A percentile compares a stretch with the other conserved stretches of the same genome.
Conservation (phyloP, 2,888 invertebrate genomes). For the Lydus trimaculatus region DNA sequence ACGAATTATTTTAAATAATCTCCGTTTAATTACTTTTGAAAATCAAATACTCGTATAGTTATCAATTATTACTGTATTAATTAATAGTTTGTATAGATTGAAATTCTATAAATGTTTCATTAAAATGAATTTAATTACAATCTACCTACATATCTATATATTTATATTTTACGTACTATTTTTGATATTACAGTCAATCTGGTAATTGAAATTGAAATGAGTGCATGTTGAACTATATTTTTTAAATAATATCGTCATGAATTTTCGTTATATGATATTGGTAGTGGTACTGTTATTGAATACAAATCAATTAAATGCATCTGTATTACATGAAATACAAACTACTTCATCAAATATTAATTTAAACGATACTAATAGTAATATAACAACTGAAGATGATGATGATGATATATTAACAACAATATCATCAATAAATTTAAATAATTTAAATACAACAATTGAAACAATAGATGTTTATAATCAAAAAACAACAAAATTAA, state of each 20-base stretch:
- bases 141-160: too few species aligned
- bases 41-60: too few species aligned
- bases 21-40: neutral
- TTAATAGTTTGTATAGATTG: too few species aligned
- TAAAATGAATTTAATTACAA: neutral
- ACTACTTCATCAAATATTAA: neutral
- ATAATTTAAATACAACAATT: constrained; percentile 12
- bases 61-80: too few species aligned
- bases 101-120: too few species aligned
- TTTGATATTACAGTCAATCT: neutral
- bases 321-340: neutral
- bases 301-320: neutral
- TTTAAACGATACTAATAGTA: constrained; percentile 1
- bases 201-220: constrained; percentile 3
- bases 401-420: constrained; percentile 19
- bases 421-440: constrained; percentile 16
- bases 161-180: neutral
- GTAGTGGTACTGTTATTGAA: neutral
- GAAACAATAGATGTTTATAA: constrained; percentile 1
- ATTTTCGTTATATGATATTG: neutral
- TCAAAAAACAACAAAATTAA: constrained; percentile 49
- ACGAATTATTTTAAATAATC: too few species aligned
- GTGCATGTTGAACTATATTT: neutral
- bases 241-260: neutral
- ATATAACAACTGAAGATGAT: neutral